A percentile compares a stretch with the other conserved stretches of the same genome.
phyloP scores from a whole-genome alignment of 2,113 vertebrate species.

The Pelmatolapia mariae region DNA sequence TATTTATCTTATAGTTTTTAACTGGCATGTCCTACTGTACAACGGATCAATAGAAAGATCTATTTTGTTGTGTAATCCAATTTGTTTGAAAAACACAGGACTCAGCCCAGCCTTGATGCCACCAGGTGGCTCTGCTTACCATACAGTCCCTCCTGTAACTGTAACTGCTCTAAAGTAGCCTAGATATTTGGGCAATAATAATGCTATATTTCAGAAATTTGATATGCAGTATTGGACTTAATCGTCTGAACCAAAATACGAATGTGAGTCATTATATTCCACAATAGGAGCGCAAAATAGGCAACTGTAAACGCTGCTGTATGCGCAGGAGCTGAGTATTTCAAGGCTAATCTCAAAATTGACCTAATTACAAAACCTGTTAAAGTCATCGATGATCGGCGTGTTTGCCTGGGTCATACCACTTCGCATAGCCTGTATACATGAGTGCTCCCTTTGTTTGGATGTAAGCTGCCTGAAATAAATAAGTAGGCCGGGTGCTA shows the following conservation, averaged over 20 bases:
- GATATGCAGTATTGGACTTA: not conserved
- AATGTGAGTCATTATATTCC: not conserved
- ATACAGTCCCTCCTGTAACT: not conserved
- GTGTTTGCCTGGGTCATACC: not conserved
- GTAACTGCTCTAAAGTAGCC: not conserved
- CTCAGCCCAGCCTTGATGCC: not conserved
- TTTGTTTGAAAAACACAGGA: not conserved
- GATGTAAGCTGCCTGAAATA: conserved; percentile 32
- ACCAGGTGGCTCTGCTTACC: conserved; percentile 56
- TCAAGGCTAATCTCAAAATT: not conserved
- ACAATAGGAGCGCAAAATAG: not conserved
- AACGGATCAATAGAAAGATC: conserved; percentile 2
- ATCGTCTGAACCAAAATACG: not conserved
- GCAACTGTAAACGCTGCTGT: not conserved
- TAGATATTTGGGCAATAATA: not conserved
- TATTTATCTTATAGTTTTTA: not conserved
- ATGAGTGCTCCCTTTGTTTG: conserved; percentile 49
- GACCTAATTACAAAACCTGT: not conserved
- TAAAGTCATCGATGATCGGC: not conserved
- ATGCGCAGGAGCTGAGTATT: not conserved
- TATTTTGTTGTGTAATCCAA: not conserved
- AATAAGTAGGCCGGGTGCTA: conserved; percentile 34
- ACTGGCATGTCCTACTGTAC: not conserved
- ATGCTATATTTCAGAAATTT: not conserved
- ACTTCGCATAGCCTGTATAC: not conserved